Conservation (phyloP, 1,140 invertebrate genomes). For the Rhyzopertha dominica region DNA sequence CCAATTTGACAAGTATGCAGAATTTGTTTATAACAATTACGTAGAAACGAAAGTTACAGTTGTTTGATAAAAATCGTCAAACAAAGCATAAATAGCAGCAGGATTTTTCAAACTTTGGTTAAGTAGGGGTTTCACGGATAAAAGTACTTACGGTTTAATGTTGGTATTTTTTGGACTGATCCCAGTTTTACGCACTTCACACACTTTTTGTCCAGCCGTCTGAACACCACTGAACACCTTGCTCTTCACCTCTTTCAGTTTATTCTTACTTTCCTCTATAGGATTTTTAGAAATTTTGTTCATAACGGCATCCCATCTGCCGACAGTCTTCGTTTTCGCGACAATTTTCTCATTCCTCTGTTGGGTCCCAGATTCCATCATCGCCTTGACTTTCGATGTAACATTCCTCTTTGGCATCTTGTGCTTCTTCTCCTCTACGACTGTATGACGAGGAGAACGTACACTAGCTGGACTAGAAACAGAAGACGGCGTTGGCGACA, state of each 20-base stretch:
- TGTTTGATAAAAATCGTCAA: no score
- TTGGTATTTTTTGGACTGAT: neutral
- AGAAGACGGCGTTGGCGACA: slow-evolving; percentile 23
- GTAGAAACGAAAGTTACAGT: no score
- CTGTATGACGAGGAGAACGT: slow-evolving; percentile 28
- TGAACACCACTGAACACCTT: slow-evolving; percentile 54
- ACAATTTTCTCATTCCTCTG: slow-evolving; percentile 29
- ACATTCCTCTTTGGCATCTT: slow-evolving; percentile 72
- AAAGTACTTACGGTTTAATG: slow-evolving; percentile 2
- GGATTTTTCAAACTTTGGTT: no score
- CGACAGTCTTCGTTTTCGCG: slow-evolving; percentile 40
- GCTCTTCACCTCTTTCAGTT: slow-evolving; percentile 75
- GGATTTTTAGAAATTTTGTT: slow-evolving; percentile 73
- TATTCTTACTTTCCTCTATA: slow-evolving; percentile 58
- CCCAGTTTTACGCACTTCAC: neutral
- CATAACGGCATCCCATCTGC: slow-evolving; percentile 74
- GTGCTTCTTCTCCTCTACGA: slow-evolving; percentile 62
- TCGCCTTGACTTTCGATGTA: slow-evolving; percentile 66
- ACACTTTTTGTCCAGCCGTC: slow-evolving; percentile 2
- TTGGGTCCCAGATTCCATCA: slow-evolving; percentile 49
- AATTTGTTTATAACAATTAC: no score
- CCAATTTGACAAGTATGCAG: no score
- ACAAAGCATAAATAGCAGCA: no score
- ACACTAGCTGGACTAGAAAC: slow-evolving; percentile 31
- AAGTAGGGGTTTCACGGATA: no score